Percentiles rank a stretch among this genome's conserved stretches.
Conservation (phyloP, 2,797 vertebrate genomes). For the Brotula barbata region DNA sequence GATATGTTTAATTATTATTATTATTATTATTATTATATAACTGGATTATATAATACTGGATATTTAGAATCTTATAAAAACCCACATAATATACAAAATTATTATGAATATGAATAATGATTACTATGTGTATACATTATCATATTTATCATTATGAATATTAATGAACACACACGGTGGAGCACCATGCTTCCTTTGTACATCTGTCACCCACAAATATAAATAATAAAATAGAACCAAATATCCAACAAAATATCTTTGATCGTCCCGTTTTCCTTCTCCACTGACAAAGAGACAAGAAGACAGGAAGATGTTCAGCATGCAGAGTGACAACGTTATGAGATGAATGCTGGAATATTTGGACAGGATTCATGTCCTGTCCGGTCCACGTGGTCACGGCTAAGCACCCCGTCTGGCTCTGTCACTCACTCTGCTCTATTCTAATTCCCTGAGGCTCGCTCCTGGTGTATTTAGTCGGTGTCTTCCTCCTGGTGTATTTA, state of each 20-base stretch:
- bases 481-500: no score
- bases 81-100: no score
- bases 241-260: no score
- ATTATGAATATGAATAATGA: no score
- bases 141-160: no score
- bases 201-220: slow-evolving; percentile 39
- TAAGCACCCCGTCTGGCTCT: slow-evolving; percentile 21
- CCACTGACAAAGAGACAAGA: neutral
- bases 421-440: slow-evolving; percentile 33
- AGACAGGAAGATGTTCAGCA: slow-evolving; percentile 1
- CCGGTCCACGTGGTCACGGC: slow-evolving; percentile 60
- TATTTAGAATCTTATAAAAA: no score
- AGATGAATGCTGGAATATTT: slow-evolving; percentile 51
- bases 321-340: slow-evolving; percentile 18
- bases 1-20: no score
- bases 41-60: no score
- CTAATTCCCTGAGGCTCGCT: slow-evolving; percentile 52
- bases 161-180: slow-evolving; percentile 27
- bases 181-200: slow-evolving; percentile 36
- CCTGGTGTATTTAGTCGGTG: no score
- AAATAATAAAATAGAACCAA: no score
- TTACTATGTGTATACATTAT: no score
- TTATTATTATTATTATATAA: no score
- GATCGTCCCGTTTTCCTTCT: slow-evolving; percentile 27
- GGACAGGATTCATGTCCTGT: slow-evolving; percentile 51